Base-by-base conservation (phyloP, 2,797 vertebrate genomes). In the Chaetophractus vellerosus region DNA sequence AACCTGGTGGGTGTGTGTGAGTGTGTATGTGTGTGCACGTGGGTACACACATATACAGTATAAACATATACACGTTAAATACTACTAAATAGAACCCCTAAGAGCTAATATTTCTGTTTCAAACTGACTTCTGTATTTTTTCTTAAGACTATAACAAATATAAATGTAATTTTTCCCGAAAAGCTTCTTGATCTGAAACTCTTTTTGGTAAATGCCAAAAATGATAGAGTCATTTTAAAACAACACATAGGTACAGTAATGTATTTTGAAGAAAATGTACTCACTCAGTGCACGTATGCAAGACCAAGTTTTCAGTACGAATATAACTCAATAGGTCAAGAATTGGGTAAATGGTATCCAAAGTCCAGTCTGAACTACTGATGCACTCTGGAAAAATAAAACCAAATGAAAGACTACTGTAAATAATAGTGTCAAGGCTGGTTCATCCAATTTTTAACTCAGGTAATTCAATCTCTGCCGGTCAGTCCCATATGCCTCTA, bases 291-390 rank as follows among this genome's bases (percentile, higher is more conserved):
- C 99, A 98, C 74, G 99, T 99, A 98, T 98, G 98, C 87, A 99
- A 98, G 90, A 99, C 94, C 88, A 99, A 98, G 85, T 98, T 98
- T 88, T 99, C 99, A 2, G 99, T 99, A 94, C 99, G 98, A 94
- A 99, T 99, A 96, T 99, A 99, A 96, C 99, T 99, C 93, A 99
- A 97, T 92, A 99, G 98, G 94, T 99, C 99, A 91, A 99, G 99
- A 96, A 99, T 97, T 0, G 99, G 99, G 83, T 98, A 98, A 76
- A 99, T 92, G 3, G 98, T 96, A 72, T 99, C 99, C 97, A 99
- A 96, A 4, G 98, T 99, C 99, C 99, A 99, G 50, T 99, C 97
- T 86, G 99, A 98, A 90, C 97, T 98, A 96, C 97, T 97, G 69
- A 99, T 98, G 98, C 99, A 98, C 59, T 99, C 99, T 99, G 98